Evolutionary conservation across 2,888 invertebrate genomes (phyloP).

Genomic region (Norana najaformis): DNA sequence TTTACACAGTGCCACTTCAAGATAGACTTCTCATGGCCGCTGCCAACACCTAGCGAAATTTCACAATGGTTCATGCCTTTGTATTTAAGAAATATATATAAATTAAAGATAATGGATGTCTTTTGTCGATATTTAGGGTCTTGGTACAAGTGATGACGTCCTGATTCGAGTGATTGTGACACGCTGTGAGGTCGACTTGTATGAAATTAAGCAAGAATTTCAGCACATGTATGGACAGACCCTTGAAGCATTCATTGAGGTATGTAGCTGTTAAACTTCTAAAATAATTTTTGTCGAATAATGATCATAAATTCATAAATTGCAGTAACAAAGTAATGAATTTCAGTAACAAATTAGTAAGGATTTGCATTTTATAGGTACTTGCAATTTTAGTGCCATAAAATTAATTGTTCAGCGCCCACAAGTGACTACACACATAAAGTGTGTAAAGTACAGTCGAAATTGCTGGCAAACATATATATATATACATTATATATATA

Average conservation of each 20-base stretch:
- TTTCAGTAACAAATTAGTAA: too few relatives aligned
- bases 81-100: background rate
- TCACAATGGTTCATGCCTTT: background rate
- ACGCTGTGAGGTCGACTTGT: constrained; percentile 59
- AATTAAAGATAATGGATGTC: background rate
- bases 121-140: constrained; percentile 26
- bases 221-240: constrained; percentile 54
- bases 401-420: background rate
- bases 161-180: constrained; percentile 57
- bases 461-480: too few relatives aligned
- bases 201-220: constrained; percentile 59
- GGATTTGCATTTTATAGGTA: background rate
- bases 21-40: too few relatives aligned
- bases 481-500: too few relatives aligned
- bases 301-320: background rate
- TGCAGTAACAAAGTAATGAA: too few relatives aligned
- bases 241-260: constrained; percentile 55
- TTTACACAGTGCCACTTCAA: too few relatives aligned
- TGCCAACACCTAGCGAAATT: background rate
- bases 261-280: constrained; percentile 38
- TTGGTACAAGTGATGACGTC: constrained; percentile 56
- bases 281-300: background rate
- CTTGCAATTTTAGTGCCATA: background rate
- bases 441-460: too few relatives aligned
- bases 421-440: background rate